Evolutionary conservation across 2,888 invertebrate genomes (phyloP).

Genomic region (Ischnus inquisitorius): DNA sequence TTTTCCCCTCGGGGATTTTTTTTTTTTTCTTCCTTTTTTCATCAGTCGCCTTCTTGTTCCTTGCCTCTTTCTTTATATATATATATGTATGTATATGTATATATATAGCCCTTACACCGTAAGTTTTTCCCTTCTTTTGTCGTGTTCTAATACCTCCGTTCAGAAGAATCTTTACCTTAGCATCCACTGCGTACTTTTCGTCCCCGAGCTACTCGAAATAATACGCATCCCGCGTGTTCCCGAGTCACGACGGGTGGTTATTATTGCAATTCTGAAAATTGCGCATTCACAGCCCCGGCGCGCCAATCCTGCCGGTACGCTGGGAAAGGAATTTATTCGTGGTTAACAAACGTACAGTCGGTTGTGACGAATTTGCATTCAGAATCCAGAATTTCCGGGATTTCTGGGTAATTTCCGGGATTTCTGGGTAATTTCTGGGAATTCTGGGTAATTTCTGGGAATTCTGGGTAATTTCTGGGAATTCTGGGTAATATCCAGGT

Average conservation of each 20-base stretch:
- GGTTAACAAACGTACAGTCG: too few relatives aligned
- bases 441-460: too few relatives aligned
- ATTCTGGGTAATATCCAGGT: too few relatives aligned
- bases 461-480: too few relatives aligned
- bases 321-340: too few relatives aligned
- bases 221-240: slow-evolving; percentile 10
- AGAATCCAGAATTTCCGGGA: too few relatives aligned
- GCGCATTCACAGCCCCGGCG: background rate
- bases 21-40: slow-evolving; percentile 45
- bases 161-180: slow-evolving; percentile 28
- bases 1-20: slow-evolving; percentile 7
- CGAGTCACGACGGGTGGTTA: slow-evolving; percentile 40
- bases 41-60: slow-evolving; percentile 50
- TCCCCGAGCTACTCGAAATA: background rate
- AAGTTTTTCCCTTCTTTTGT: slow-evolving; percentile 36
- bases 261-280: background rate
- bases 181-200: background rate
- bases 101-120: slow-evolving; percentile 42
- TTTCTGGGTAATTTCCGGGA: too few relatives aligned
- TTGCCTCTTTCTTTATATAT: slow-evolving; percentile 32
- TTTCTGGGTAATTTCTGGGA: too few relatives aligned
- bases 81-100: background rate
- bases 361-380: too few relatives aligned
- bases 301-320: too few relatives aligned
- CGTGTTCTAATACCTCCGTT: slow-evolving; percentile 29